These are phyloP conservation scores for Nasonovia ribisnigri DNA, from an alignment of 2,888 invertebrate species.

Conservation along the genomic window DNA sequence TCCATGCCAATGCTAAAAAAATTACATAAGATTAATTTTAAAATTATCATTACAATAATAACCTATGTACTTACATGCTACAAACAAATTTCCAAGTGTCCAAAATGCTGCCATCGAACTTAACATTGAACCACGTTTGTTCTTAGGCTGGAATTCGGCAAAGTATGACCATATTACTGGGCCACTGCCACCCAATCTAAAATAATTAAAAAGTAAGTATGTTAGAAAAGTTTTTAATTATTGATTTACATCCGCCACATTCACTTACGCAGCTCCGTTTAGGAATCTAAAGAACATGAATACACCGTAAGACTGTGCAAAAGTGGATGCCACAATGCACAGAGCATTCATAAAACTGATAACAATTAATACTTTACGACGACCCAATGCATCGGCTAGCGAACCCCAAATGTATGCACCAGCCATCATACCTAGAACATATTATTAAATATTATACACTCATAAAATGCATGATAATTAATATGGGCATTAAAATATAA, in stretches of 20 bases:
- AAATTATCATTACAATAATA: background rate
- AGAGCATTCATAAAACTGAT: conserved; percentile 91
- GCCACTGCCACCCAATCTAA: conserved; percentile 87
- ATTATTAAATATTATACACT: background rate
- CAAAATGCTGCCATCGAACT: conserved; percentile 96
- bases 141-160: conserved; percentile 93
- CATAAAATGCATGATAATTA: background rate
- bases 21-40: background rate
- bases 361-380: conserved; percentile 88
- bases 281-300: conserved; percentile 92
- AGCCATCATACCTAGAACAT: conserved; percentile 85
- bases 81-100: conserved; percentile 93
- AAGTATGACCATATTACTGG: conserved; percentile 97
- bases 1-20: conserved; percentile 74
- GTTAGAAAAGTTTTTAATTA: background rate
- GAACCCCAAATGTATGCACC: conserved; percentile 95
- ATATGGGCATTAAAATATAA: background rate
- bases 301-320: conserved; percentile 87
- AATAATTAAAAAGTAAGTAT: conserved; percentile 68
- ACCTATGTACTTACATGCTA: conserved; percentile 77
- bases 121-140: conserved; percentile 90
- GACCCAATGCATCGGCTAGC: conserved; percentile 88
- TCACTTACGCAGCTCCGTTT: conserved; percentile 93
- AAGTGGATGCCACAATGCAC: conserved; percentile 91
- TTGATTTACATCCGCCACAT: background rate